Conservation (phyloP, 2,113 vertebrate species). For the Epinephelus moara region DNA sequence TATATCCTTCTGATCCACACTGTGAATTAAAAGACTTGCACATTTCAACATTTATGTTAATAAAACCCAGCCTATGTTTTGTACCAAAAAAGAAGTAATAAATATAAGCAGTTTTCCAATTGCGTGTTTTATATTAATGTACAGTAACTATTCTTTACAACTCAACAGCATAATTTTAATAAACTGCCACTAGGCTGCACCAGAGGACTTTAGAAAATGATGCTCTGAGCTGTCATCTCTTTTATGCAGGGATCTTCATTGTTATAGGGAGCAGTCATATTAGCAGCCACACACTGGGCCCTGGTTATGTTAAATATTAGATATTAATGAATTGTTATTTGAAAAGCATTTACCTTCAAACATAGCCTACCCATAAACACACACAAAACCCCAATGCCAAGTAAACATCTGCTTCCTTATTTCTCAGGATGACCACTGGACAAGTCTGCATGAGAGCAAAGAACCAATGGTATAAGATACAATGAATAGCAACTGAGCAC, state of each 20-base stretch:
- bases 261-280: background rate
- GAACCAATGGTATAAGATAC: background rate
- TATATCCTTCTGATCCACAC: background rate
- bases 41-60: background rate
- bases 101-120: background rate
- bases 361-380: background rate
- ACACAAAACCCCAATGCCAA: background rate
- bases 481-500: background rate
- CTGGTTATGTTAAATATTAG: background rate
- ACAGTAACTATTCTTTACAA: background rate
- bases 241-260: background rate
- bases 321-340: background rate
- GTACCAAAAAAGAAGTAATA: background rate
- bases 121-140: background rate
- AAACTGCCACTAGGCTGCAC: conserved; percentile 35
- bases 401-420: background rate
- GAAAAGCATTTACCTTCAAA: background rate
- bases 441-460: background rate
- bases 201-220: conserved; percentile 12
- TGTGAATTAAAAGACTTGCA: background rate
- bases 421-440: background rate
- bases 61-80: background rate
- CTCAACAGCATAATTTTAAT: background rate
- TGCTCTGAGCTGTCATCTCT: fast-evolving
- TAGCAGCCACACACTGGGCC: background rate